Base-by-base conservation (phyloP, 1,140 invertebrate genomes). In the Plodia interpunctella region DNA sequence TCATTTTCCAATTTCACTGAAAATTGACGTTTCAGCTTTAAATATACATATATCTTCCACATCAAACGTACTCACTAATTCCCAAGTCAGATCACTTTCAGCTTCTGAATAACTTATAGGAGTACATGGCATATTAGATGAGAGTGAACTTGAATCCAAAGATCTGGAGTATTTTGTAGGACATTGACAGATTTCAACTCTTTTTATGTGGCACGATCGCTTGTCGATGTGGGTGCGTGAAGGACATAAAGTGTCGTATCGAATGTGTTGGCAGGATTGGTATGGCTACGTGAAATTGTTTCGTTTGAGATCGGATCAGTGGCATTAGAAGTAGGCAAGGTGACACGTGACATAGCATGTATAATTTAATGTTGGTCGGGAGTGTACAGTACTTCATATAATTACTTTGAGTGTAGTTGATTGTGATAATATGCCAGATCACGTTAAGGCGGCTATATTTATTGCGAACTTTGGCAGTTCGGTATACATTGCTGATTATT, bases 221-320 rank as follows among this genome's bases (percentile, higher is more conserved):
- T 53, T 53, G 51, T 6, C 21, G 20, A 53, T 53, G 2, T 53
- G 51, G 51, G 51, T 53, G 51, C 21, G 1, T 25, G n/a, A 25
- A 21, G 13, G 9, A 53, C 5, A 53, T 53, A 21, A 25, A 25
- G 19, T 53, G 13, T n/a, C 9, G 51, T 25, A 53, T 53, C 51
- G 20, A 62, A 62, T 60, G 58, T 20, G 49, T 50, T 18, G 11
- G 28, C 15, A 5, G 30, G n/a, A 54, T 49, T 55, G 55, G 44
- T 59, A 30, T 19, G 50, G 55, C 51, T 59, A 30, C 20, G 32
- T 52, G 32, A 57, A 54, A 56, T 35, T 28, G 18, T 28, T 57
- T 57, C 44, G 13, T 30, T 49, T 6, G 38, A 3, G 38, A 15
- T 44, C 38, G 38, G 38, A 44, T 15, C 38, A 44, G n/a, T n/a